A percentile compares a stretch with the other conserved stretches of the same genome.
Conservation (phyloP, 2,113 vertebrate species). For the Megaceryle maxima region DNA sequence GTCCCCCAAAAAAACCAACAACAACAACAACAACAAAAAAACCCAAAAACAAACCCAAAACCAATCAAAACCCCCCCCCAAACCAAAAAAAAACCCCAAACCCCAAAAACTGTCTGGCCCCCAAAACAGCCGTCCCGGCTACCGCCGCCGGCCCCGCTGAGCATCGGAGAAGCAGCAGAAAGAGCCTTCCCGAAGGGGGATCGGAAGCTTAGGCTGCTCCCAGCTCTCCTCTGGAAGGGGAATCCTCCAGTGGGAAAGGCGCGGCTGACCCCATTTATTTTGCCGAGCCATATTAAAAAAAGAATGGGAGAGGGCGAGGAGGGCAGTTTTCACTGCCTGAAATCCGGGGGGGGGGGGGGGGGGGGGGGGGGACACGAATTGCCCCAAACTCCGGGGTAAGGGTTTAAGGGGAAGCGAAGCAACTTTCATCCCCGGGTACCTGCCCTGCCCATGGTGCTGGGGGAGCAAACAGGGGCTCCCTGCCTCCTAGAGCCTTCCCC, state of each 20-base stretch:
- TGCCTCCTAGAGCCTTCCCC: background rate
- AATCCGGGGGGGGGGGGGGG: background rate
- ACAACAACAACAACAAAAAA: too few relatives aligned
- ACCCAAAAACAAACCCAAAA: background rate
- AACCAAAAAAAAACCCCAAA: background rate
- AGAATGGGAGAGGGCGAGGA: constrained; percentile 53
- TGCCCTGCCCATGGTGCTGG: background rate
- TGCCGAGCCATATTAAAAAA: constrained; percentile 47
- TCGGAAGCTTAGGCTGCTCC: constrained; percentile 32
- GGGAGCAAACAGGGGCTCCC: background rate
- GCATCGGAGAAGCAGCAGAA: constrained; percentile 5
- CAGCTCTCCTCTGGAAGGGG: background rate
- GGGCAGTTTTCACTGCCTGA: constrained; percentile 19
- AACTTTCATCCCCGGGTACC: constrained; percentile 8
- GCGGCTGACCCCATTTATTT: constrained; percentile 57
- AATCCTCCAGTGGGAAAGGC: constrained; percentile 47
- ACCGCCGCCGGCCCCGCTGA: background rate
- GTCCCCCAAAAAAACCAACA: too few relatives aligned
- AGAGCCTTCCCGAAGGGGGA: constrained; percentile 20
- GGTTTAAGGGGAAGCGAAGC: background rate
- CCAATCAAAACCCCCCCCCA: too few relatives aligned
- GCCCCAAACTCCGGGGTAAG: background rate
- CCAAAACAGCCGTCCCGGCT: background rate
- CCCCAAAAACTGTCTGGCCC: background rate
- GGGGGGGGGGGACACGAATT: background rate